phyloP scores from a whole-genome alignment of 1,140 invertebrate genomes.

The Pseudomyrmex cubaensis region DNA sequence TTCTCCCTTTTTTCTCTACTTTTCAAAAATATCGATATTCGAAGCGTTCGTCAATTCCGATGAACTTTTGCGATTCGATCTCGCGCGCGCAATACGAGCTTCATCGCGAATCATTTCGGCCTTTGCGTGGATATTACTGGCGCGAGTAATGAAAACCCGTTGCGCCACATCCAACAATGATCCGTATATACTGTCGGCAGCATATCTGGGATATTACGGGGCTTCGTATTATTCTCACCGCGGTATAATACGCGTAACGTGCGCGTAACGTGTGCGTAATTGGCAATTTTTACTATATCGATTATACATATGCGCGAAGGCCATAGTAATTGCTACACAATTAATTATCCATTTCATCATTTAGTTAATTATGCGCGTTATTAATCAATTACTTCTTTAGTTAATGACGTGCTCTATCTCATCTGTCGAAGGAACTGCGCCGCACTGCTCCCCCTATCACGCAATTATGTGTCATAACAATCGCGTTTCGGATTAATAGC shows the following conservation, averaged over 20 bases:
- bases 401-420: constrained; percentile 29
- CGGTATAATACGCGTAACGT: not conserved
- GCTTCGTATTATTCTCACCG: not conserved
- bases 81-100: constrained; percentile 15
- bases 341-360: constrained; percentile 53
- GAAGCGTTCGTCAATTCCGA: constrained; percentile 1
- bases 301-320: not conserved
- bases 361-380: constrained; percentile 38
- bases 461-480: constrained; percentile 6
- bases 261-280: not conserved
- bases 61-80: constrained; percentile 43
- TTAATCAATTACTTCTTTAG: constrained; percentile 57
- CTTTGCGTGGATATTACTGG: not conserved
- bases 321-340: constrained; percentile 10
- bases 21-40: constrained; percentile 9
- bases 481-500: constrained; percentile 18
- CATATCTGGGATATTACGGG: not conserved
- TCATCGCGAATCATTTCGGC: constrained; percentile 31
- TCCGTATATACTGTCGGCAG: not conserved
- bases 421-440: not conserved
- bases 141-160: constrained; percentile 20
- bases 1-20: not conserved
- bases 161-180: not conserved
- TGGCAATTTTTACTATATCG: constrained; percentile 22
- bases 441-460: not conserved